Evolutionary conservation across 2,797 vertebrate genomes (phyloP).

Genomic region (Sebastolobus altivelis): DNA sequence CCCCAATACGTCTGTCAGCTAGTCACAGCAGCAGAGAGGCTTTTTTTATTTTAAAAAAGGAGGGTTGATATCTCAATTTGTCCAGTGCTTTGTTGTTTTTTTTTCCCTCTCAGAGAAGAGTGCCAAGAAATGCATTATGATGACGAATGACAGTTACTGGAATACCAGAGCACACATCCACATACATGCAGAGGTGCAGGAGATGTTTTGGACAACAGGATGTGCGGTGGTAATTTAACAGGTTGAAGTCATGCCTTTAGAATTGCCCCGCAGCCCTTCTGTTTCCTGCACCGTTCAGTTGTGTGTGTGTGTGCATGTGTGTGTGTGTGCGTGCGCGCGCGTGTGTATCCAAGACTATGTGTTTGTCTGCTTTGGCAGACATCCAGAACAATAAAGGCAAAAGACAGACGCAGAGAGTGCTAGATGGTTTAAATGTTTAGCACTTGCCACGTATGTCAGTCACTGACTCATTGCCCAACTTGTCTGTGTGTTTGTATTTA

Average conservation of each 20-base stretch:
- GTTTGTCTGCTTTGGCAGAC: constrained; percentile 44
- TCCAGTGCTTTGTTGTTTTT: constrained; percentile 46
- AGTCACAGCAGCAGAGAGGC: constrained; percentile 33
- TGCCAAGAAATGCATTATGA: constrained; percentile 68
- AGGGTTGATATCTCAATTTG: constrained; percentile 55
- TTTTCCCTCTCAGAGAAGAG: constrained; percentile 2
- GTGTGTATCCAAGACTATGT: constrained; percentile 3
- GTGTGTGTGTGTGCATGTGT: constrained; percentile 10
- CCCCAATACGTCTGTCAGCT: constrained; percentile 74
- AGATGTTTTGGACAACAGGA: constrained; percentile 80
- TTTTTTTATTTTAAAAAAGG: constrained; percentile 26
- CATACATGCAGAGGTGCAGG: constrained; percentile 50
- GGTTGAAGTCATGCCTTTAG: constrained; percentile 79
- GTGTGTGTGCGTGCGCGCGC: not conserved
- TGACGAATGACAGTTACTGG: constrained; percentile 62
- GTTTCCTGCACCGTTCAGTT: constrained; percentile 61
- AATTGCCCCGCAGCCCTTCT: constrained; percentile 76
- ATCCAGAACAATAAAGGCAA: constrained; percentile 48
- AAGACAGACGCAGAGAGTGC: constrained; percentile 20
- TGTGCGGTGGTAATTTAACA: constrained; percentile 77
- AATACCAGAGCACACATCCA: constrained; percentile 51
- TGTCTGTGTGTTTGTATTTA: constrained; percentile 3
- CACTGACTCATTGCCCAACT: not conserved
- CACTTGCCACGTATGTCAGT: not conserved
- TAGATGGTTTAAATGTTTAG: constrained; percentile 29